Evolutionary conservation across 2,797 vertebrate genomes (phyloP).

Genomic region (Chelonia mydas): DNA sequence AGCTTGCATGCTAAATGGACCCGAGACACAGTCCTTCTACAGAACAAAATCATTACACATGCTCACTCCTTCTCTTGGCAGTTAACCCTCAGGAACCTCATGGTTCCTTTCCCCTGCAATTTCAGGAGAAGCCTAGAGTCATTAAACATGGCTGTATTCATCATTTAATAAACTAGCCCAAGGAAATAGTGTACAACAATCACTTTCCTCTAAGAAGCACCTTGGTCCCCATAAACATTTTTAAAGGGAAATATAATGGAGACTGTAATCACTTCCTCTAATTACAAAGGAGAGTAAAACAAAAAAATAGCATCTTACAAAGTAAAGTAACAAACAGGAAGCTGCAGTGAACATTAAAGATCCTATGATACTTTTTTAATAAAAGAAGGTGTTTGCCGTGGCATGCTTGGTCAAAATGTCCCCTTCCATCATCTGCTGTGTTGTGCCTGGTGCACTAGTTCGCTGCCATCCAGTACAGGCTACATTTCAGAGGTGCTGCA

Average conservation of each 20-base stretch:
- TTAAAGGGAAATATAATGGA: background rate
- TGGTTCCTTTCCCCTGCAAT: background rate
- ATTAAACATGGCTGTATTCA: background rate
- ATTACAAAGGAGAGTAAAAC: background rate
- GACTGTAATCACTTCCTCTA: background rate
- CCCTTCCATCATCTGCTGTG: background rate
- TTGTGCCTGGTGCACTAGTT: fast-evolving
- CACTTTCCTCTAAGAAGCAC: background rate
- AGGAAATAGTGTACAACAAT: background rate
- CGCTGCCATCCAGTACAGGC: background rate
- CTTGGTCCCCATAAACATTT: background rate
- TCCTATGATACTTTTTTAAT: background rate
- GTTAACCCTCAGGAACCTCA: background rate
- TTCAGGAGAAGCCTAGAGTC: background rate
- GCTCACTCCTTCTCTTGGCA: background rate
- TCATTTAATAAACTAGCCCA: background rate
- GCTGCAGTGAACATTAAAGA: background rate
- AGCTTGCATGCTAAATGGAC: slow-evolving; percentile 20
- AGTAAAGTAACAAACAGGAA: background rate
- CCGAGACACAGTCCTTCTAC: background rate
- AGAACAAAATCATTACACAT: background rate
- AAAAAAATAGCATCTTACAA: background rate
- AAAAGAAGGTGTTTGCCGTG: background rate
- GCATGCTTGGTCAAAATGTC: background rate
- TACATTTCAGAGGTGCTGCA: background rate